Base-by-base conservation (phyloP, 2,797 vertebrate species). In the Astyanax mexicanus region DNA sequence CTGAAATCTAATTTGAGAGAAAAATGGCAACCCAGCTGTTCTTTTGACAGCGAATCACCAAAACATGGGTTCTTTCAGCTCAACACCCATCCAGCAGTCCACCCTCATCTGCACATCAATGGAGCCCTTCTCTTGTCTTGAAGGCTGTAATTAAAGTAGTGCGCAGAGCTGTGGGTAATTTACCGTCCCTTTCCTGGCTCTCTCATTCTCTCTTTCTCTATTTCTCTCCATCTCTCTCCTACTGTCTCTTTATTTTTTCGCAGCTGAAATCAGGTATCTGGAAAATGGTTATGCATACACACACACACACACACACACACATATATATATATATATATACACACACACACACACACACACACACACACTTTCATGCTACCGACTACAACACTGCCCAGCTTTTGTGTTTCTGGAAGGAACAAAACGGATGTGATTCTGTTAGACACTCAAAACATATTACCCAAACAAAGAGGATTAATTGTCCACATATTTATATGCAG, bases 11-110 rank as follows among this genome's bases (percentile, higher is more conserved):
- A 94, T 94, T 93, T 93, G 92, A 92, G 91, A 88, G 88, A 93
- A 92, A 79, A 94, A 93, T 93, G 91, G 93, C 89, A 89, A 92
- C 91, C 92, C 93, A 94, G 93, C 92, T 94, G 93, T 94, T 94
- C 91, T 89, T 90, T 92, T 92, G 92, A 93, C 88, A 90, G 90
- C 92, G 85, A 85, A 85, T 86, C 91, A 93, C 91, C 92, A 93
- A 93, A 94, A 93, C 92, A 93, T 80, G 86, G 85, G 86, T 92
- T 89, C 90, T 91, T 92, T 93, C 91, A 91, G 84, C 83, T 88
- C 87, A 86, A 91, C 92, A 93, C 90, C 90, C 71, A 84, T 88
- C 77, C 77, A 79, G 77, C 77, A 88, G 88, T 92, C 91, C 90
- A 89, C 91, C 91, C 91, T 94, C 91, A 93, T 93, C 93, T 92